Conservation (phyloP, 2,113 vertebrate genomes). For the Ictalurus punctatus region DNA sequence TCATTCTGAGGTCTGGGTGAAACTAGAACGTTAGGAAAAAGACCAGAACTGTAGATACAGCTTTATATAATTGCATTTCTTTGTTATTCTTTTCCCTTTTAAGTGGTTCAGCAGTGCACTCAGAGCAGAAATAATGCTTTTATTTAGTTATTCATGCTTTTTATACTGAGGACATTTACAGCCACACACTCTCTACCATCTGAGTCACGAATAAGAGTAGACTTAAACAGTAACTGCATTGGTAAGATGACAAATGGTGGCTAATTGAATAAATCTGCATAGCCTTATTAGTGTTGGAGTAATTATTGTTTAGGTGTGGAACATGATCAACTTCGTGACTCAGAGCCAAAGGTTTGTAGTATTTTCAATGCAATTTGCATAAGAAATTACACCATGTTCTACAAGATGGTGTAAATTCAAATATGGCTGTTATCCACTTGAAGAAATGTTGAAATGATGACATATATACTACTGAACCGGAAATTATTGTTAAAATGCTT, state of each 20-base stretch:
- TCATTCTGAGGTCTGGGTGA: slow-evolving; percentile 14
- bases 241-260: background rate
- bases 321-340: background rate
- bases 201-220: slow-evolving; percentile 7
- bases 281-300: background rate
- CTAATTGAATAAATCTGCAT: background rate
- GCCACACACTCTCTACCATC: slow-evolving; percentile 28
- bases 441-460: background rate
- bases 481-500: background rate
- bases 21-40: background rate
- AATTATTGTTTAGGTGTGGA: slow-evolving; percentile 10
- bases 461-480: background rate
- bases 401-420: background rate
- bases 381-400: background rate
- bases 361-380: background rate
- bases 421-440: background rate
- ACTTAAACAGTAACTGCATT: background rate
- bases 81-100: background rate
- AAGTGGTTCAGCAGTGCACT: slow-evolving; percentile 63
- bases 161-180: slow-evolving; percentile 61
- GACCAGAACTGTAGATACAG: slow-evolving; percentile 10
- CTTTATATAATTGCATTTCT: slow-evolving; percentile 23
- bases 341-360: background rate
- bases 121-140: slow-evolving; percentile 79
- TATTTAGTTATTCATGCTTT: slow-evolving; percentile 80